Evolutionary conservation across 2,888 invertebrate species (phyloP).

Genomic region (Drymonia ruficornis): DNA sequence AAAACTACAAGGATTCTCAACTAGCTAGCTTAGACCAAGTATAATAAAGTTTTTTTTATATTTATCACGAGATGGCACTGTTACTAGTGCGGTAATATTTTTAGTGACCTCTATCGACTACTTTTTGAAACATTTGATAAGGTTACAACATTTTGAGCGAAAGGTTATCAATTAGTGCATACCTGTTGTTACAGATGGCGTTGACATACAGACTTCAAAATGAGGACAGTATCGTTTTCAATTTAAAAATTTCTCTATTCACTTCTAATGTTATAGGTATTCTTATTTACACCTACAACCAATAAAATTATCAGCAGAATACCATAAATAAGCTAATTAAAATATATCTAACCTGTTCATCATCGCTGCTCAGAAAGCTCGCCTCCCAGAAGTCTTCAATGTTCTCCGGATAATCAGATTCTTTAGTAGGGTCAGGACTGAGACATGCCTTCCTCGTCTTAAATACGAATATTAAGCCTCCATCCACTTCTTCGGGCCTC

Average conservation of each 20-base stretch:
- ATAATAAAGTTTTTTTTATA: no score
- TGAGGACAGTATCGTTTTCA: neutral
- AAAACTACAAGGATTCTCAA: neutral
- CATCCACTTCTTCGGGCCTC: conserved; percentile 78
- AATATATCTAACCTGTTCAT: conserved; percentile 63
- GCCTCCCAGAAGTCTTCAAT: conserved; percentile 79
- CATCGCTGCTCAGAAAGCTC: conserved; percentile 45
- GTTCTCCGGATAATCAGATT: conserved; percentile 76
- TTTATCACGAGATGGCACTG: neutral
- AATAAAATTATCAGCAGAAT: neutral
- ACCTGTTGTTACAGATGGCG: conserved; percentile 26
- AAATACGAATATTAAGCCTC: conserved; percentile 74
- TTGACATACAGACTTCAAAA: neutral
- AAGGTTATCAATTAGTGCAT: neutral
- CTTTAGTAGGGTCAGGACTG: conserved; percentile 73
- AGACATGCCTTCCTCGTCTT: conserved; percentile 63
- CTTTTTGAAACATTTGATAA: neutral
- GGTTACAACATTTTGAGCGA: neutral
- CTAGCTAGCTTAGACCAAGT: neutral
- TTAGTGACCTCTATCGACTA: neutral
- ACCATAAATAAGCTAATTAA: neutral
- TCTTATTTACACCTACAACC: no score
- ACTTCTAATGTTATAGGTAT: no score
- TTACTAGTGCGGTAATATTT: neutral
- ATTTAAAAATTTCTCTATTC: no score